Evolutionary conservation across 1,140 invertebrate species (phyloP), one percentile per base, ranked within the genome.

Genomic region (Papilio polytes): DNA sequence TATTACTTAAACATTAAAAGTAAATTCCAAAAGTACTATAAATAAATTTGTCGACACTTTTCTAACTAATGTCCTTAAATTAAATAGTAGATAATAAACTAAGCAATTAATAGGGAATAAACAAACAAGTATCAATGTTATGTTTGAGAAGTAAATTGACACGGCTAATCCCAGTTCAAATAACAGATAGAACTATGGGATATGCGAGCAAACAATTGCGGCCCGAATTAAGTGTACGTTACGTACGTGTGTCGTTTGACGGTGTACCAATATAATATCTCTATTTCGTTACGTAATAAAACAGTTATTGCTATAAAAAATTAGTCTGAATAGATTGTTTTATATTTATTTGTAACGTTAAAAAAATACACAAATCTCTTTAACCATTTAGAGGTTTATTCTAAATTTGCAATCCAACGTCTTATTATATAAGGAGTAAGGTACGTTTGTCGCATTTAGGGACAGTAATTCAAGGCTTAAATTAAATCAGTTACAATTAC

Each of bases 131-230:
- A 87, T 88, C 83, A 88, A 84, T 83, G 86, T 76, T 84, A 84
- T 92, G 88, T 91, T 91, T 91, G 86, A 85, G 83, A 86, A 87
- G 86, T 85, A 85, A 91, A 90, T 90, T 86, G 89, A 90, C 90
- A 89, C 85, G 83, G 85, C 86, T 93, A 91, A 93, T 91, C 86
- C 88, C 80, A 84, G 85, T 82, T 81, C 89, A 93, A 92, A 93
- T 91, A 93, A 89, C 89, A 88, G 89, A 91, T 90, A 86, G 85
- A 84, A 86, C 81, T 86, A 85, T 56, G 85, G 87, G 89, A 90
- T 90, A 91, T 89, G 86, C 83, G 88, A 84, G 82, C 90, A 91
- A 92, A 93, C 91, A 92, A 86, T 88, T 87, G 87, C 82, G 88
- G 88, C 85, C 36, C 83, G 91, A 90, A 92, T 88, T 91, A 88